Evolutionary conservation across 1,140 invertebrate genomes (phyloP).

Genomic region (Acromyrmex heyeri): DNA sequence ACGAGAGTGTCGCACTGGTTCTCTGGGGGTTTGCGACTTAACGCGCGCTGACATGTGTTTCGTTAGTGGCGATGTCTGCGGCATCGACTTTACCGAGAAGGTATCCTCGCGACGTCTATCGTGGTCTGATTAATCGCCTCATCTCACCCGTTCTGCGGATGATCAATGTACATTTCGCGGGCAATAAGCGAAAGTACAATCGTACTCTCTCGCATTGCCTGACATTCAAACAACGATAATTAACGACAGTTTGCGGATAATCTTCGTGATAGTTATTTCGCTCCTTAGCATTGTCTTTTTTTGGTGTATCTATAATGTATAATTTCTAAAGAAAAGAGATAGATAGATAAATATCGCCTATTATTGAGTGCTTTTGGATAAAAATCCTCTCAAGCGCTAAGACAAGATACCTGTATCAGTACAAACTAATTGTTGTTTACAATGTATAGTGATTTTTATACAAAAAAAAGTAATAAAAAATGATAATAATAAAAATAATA

Average conservation of each 20-base stretch:
- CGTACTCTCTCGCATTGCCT: background rate
- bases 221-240: constrained; percentile 34
- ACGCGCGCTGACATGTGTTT: constrained; percentile 77
- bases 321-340: background rate
- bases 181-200: constrained; percentile 39
- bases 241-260: constrained; percentile 26
- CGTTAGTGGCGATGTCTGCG: constrained; percentile 64
- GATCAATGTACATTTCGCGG: constrained; percentile 62
- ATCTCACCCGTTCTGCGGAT: constrained; percentile 22
- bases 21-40: constrained; percentile 71
- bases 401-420: no score
- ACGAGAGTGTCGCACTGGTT: constrained; percentile 68
- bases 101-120: constrained; percentile 52
- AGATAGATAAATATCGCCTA: no score
- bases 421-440: no score
- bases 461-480: no score
- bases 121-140: constrained; percentile 54
- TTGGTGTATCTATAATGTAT: background rate
- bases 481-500: no score
- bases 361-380: no score
- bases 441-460: no score
- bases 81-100: constrained; percentile 59
- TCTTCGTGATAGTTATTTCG: background rate
- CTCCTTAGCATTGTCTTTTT: background rate
- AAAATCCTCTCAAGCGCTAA: no score